Evolutionary conservation across 2,888 invertebrate genomes (phyloP), one percentile per base, ranked within the genome.

Genomic region (Phlogophora meticulosa): DNA sequence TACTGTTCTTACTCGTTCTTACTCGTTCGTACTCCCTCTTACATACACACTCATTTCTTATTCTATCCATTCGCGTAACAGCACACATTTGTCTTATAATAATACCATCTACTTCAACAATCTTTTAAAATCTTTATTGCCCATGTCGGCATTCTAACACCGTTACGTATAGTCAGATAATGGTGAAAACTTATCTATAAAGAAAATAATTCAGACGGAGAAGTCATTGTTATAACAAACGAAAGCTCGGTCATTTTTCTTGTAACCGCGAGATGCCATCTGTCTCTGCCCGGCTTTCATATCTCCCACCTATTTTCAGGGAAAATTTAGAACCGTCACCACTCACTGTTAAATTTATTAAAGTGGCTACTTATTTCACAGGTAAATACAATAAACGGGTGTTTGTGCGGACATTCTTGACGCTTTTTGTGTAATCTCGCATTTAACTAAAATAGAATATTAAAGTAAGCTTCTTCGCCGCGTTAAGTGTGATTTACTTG

Each of bases 321-420:
- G 59, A 66, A 55, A 72, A 78, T 78, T 78, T 65, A 64, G 76
- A 68, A 63, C 46, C 65, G 63, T 71, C 71, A 56, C 66, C 66
- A 72, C 70, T 78, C 66, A 72, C 74, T 79, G 75, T 81, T 81
- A 81, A 84, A 84, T 72, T 80, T 71, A 72, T 81, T 77, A 81
- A 72, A 73, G 67, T 74, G 49, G 49, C 69, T 65, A 55, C 62
- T 74, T 63, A 63, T 40, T 70, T 59, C 46, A 69, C 36, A 69
- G 63, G 63, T 57, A 53, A 56, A 64, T 49, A 59, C 56, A 70
- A 72, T 59, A 66, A 59, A 46, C 49, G 36, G 46, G 28, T 60
- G 51, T 64, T 69, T 70, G 22, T 43, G 72, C 17, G 48, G 45
- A 22, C 45, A 34, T 20, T 61, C 11, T 45, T 24, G 17, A 28